These are phyloP conservation scores for Engystomops pustulosus DNA, from an alignment of 2,113 vertebrate genomes.

Conservation along the genomic window DNA sequence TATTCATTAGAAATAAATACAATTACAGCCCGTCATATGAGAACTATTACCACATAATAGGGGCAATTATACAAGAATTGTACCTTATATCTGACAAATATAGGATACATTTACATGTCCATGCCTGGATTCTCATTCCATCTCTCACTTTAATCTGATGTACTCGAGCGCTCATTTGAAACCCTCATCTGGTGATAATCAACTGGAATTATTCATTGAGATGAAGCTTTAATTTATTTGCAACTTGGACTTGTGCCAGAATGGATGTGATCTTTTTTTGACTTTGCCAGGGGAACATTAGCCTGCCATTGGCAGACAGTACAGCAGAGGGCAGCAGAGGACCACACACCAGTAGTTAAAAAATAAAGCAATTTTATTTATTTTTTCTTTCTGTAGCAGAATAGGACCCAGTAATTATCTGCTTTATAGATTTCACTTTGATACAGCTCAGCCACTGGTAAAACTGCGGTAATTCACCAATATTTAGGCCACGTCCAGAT, in stretches of 20 bases:
- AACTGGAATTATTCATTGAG: neutral
- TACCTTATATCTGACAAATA: constrained; percentile 9
- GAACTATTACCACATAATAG: neutral
- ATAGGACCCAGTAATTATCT: constrained; percentile 35
- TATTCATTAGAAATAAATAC: neutral
- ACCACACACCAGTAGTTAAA: neutral
- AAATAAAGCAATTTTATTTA: neutral
- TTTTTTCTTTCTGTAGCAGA: neutral
- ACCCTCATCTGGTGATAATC: neutral
- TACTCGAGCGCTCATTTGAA: constrained; percentile 8
- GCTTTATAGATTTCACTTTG: constrained; percentile 43
- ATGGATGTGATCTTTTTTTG: neutral
- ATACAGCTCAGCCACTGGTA: constrained; percentile 20
- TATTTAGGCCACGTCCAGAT: constrained; percentile 7
- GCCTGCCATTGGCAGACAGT: neutral
- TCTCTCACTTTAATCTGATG: constrained; percentile 44
- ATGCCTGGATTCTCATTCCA: constrained; percentile 13
- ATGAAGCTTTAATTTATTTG: constrained; percentile 38
- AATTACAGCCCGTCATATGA: neutral
- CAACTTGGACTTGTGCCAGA: neutral
- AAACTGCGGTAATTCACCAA: constrained; percentile 14
- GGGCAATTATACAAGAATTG: constrained; percentile 11
- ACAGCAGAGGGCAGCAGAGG: constrained; percentile 73
- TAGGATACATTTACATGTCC: neutral
- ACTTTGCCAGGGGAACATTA: neutral